Conservation (phyloP, 2,797 vertebrate species). For the Sylvilagus floridanus region DNA sequence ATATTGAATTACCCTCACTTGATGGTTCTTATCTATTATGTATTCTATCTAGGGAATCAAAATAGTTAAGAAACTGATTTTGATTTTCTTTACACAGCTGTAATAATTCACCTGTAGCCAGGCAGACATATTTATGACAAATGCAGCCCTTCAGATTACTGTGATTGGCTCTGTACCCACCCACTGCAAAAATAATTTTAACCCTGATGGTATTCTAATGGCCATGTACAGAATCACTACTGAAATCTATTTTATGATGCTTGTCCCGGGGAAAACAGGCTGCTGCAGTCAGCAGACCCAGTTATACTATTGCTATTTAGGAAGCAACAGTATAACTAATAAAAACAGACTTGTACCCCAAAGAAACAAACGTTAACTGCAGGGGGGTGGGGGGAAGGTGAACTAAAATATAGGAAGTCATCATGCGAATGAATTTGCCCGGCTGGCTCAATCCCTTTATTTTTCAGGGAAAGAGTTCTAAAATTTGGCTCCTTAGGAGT, state of each 20-base stretch:
- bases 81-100: constrained; percentile 74
- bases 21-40: neutral
- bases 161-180: constrained; percentile 63
- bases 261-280: neutral
- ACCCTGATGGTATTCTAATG: constrained; percentile 61
- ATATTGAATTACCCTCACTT: constrained; percentile 38
- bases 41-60: constrained; percentile 52
- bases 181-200: constrained; percentile 63
- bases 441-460: constrained; percentile 13
- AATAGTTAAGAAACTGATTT: constrained; percentile 61
- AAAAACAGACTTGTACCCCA: neutral
- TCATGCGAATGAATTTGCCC: neutral
- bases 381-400: neutral
- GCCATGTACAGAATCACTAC: constrained; percentile 54
- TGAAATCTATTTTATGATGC: constrained; percentile 59
- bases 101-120: constrained; percentile 82
- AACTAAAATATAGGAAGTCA: constrained; percentile 30
- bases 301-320: constrained; percentile 34
- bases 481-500: constrained; percentile 63
- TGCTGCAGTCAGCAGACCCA: neutral
- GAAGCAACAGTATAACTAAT: constrained; percentile 52
- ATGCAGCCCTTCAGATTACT: constrained; percentile 76
- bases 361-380: constrained; percentile 44
- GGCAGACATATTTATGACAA: constrained; percentile 83
- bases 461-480: constrained; percentile 52